Base-by-base conservation (phyloP, 2,113 vertebrate genomes). In the Lophotis ruficrista region DNA sequence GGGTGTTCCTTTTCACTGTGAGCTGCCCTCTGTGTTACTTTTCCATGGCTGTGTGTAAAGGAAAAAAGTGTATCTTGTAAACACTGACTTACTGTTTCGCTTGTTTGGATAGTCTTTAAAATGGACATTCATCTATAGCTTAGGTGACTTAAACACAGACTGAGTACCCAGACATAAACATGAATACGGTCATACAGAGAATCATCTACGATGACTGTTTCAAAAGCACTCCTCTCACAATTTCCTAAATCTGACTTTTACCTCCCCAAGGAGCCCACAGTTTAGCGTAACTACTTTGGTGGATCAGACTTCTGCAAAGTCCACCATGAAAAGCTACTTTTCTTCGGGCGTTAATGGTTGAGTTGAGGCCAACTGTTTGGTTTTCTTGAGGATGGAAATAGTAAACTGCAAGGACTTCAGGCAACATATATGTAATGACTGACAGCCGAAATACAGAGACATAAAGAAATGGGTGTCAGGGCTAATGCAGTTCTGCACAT, bases 381-480 rank as follows among this genome's bases (percentile, higher is more conserved):
- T 57, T 91, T 94, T 90, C 80, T 72, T 41, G 58, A 83, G 62
- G 54, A 66, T 76, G 61, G 50, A 91, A 94, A 81, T 13, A 87
- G 81, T 85, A 97, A 96, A 91, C 70, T 87, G 66, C 93, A 91
- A 94, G 89, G 87, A 95, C 81, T 94, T 87, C 50, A 80, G 91
- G 94, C 95, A 91, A 93, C 91, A 94, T 96, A 89, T 76, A 45
- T 95, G 93, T 97, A 93, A 97, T 96, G 93, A 96, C 82, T 83
- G 88, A 89, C 96, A 91, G 89, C 82, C 75, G 18, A 95, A 96
- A 93, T 97, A 97, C 95, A 97, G 97, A 98, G 95, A 94, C 58
- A 56, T 94, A 85, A 95, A 84, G 81, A 92, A 89, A 86, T 85
- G 75, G 77, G 72, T 51, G 21, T 57, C 72, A 94, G 93, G 83